Evolutionary conservation across 2,797 vertebrate species (phyloP).

Genomic region (Urosaurus nigricauda): DNA sequence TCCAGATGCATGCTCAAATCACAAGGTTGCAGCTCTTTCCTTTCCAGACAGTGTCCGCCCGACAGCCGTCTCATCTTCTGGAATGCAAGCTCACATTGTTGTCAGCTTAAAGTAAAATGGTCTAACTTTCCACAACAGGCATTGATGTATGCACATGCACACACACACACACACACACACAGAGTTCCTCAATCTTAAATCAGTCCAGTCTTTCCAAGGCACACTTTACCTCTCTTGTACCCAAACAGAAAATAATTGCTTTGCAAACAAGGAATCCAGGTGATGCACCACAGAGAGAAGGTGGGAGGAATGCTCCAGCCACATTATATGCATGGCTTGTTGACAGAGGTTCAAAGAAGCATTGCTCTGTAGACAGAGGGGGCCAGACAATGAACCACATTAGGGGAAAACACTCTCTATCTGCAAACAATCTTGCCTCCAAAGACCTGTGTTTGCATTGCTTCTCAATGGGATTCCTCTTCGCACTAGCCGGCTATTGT

Average conservation of each 20-base stretch:
- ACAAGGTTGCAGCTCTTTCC: constrained; percentile 39
- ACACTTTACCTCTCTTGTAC: neutral
- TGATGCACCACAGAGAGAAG: neutral
- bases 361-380: neutral
- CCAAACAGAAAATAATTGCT: constrained; percentile 9
- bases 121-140: constrained; percentile 76
- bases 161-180: neutral
- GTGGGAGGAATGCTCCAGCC: too few species aligned
- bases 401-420: neutral
- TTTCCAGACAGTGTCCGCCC: constrained; percentile 76
- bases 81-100: constrained; percentile 83
- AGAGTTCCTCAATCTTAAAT: neutral
- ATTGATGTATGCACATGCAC: constrained; percentile 5
- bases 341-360: neutral
- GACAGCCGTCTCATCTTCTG: constrained; percentile 81
- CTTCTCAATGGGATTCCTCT: neutral
- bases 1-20: neutral
- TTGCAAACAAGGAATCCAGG: constrained; percentile 14
- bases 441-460: neutral
- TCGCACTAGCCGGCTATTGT: neutral
- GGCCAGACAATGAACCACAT: neutral
- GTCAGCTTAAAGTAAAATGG: constrained; percentile 1
- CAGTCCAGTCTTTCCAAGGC: neutral
- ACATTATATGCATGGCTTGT: neutral
- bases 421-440: neutral